Conservation (phyloP, 2,888 invertebrate genomes). For the Sarcophaga caerulescens region DNA sequence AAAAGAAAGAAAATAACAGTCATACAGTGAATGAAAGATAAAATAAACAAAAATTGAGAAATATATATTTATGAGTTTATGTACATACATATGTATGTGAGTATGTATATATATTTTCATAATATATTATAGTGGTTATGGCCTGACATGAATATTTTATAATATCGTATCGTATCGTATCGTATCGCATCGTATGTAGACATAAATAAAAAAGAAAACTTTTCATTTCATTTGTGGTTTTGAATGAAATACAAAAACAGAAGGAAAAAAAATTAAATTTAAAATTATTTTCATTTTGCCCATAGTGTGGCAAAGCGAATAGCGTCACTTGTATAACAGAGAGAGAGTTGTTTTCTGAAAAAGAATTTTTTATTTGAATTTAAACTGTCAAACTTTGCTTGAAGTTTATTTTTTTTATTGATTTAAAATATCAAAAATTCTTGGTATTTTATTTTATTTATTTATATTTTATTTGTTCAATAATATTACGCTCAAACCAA, state of each 20-base stretch:
- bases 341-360: no score
- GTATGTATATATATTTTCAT: no score
- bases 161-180: no score
- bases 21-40: constrained; percentile 13
- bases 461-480: no score
- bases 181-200: not conserved
- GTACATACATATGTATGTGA: not conserved
- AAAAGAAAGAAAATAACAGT: constrained; percentile 1
- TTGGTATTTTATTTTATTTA: no score
- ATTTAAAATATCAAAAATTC: no score
- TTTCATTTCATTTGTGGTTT: constrained; percentile 46
- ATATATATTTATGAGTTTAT: not conserved
- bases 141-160: constrained; percentile 1
- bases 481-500: no score
- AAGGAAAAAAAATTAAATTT: no score
- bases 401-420: no score
- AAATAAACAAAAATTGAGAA: constrained; percentile 33
- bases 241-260: not conserved
- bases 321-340: no score
- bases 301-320: not conserved
- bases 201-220: constrained; percentile 22
- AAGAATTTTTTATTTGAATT: no score
- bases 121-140: not conserved
- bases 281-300: not conserved
- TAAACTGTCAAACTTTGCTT: no score